Percentiles rank a stretch among this genome's conserved stretches.
Conservation (phyloP, 2,113 vertebrate genomes). For the Oncorhynchus kisutch region DNA sequence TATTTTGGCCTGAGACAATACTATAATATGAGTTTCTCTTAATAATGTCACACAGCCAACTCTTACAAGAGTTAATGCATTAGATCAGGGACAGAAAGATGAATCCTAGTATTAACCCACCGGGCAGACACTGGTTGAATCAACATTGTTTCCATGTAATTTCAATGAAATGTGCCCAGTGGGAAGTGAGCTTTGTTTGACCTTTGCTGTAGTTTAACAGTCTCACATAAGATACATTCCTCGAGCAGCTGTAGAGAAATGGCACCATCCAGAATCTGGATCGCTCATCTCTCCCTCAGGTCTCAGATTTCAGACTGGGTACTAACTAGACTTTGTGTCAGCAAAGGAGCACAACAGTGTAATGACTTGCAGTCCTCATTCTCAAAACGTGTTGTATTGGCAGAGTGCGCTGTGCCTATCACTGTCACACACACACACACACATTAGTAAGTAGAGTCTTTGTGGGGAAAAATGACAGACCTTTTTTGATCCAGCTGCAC, state of each 20-base stretch:
- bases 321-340: conserved; percentile 52
- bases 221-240: conserved; percentile 14
- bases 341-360: conserved; percentile 56
- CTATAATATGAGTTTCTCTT: no score
- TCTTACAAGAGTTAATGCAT: not conserved
- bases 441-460: not conserved
- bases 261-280: conserved; percentile 56
- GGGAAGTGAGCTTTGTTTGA: not conserved
- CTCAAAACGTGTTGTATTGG: conserved; percentile 57
- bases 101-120: conserved; percentile 10
- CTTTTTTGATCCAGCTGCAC: conserved; percentile 63
- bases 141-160: no score
- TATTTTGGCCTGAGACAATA: no score
- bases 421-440: conserved; percentile 22
- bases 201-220: not conserved
- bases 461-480: not conserved
- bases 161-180: not conserved
- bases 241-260: conserved; percentile 41
- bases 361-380: conserved; percentile 61
- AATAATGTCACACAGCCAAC: not conserved
- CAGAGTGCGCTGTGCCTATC: conserved; percentile 33
- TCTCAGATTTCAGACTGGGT: conserved; percentile 60
- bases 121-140: no score
- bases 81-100: conserved; percentile 1
- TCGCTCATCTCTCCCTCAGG: conserved; percentile 59